These are phyloP conservation scores for Caenorhabditis briggsae DNA, from an alignment of 1,140 invertebrate genomes.

Conservation along the genomic window DNA sequence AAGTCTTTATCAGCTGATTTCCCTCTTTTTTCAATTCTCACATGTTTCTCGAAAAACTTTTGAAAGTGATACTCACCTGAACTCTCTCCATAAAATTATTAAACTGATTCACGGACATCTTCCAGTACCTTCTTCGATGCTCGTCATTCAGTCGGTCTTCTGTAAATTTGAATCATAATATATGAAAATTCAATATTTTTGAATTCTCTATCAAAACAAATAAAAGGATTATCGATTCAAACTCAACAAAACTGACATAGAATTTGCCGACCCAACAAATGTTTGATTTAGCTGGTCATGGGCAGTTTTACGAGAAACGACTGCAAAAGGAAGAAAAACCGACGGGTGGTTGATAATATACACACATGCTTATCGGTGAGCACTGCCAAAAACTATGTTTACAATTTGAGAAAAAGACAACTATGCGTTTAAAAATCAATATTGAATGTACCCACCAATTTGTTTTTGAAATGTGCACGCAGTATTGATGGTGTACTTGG, in stretches of 20 bases:
- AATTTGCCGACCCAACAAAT: constrained; percentile 11
- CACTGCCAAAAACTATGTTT: constrained; percentile 49
- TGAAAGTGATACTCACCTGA: background rate
- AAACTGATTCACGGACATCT: constrained; percentile 34
- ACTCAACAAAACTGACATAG: background rate
- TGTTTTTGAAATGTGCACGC: constrained; percentile 48
- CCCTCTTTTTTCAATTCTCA: too few relatives aligned
- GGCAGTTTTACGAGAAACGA: constrained; percentile 39
- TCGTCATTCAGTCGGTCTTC: constrained; percentile 52
- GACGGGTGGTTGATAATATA: constrained; percentile 4
- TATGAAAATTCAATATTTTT: background rate
- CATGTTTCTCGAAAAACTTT: background rate
- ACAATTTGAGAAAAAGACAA: background rate
- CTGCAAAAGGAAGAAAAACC: background rate
- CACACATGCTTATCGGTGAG: constrained; percentile 45
- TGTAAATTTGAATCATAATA: background rate
- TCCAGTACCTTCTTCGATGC: constrained; percentile 39
- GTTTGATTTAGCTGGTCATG: constrained; percentile 49
- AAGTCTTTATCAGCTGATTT: too few relatives aligned
- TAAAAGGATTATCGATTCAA: constrained; percentile 32
- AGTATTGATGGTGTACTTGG: constrained; percentile 36
- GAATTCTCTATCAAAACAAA: background rate
- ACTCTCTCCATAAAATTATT: constrained; percentile 38
- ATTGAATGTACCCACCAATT: constrained; percentile 20
- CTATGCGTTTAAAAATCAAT: background rate